These are phyloP conservation scores for Orthonevra nobilis DNA, from an alignment of 2,888 invertebrate genomes.

Conservation along the genomic window DNA sequence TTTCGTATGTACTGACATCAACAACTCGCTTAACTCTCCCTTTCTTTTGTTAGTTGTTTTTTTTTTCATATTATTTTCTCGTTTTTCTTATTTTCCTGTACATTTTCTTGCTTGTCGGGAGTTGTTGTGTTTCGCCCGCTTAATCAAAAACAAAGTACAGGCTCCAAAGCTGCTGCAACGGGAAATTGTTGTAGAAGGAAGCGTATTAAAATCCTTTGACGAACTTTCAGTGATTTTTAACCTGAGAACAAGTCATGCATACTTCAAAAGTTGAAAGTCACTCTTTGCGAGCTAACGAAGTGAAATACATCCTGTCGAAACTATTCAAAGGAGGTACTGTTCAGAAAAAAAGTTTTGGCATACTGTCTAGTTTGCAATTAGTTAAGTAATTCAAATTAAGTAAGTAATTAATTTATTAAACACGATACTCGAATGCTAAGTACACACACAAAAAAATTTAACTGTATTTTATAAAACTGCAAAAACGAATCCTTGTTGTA, in stretches of 20 bases:
- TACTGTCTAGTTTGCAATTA: not conserved
- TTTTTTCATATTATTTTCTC: conserved; percentile 16
- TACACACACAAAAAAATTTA: too few species aligned
- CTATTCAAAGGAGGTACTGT: not conserved
- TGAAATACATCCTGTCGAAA: conserved; percentile 15
- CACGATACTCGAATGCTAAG: too few species aligned
- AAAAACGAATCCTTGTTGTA: too few species aligned
- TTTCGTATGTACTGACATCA: conserved; percentile 30
- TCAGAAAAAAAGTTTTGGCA: not conserved
- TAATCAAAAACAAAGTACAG: conserved; percentile 62
- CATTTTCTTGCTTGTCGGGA: conserved; percentile 27
- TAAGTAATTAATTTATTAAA: too few species aligned
- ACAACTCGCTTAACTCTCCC: conserved; percentile 22
- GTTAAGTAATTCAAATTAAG: too few species aligned
- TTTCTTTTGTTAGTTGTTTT: conserved; percentile 3
- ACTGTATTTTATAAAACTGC: too few species aligned
- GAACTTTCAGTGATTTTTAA: conserved; percentile 36
- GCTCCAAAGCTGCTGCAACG: conserved; percentile 37
- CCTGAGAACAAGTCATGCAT: conserved; percentile 53
- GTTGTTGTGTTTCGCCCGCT: conserved; percentile 51
- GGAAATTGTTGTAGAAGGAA: conserved; percentile 37
- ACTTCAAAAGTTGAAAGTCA: conserved; percentile 48
- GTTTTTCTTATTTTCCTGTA: conserved; percentile 21
- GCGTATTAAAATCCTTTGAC: conserved; percentile 30
- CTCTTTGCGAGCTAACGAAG: conserved; percentile 34